Percentiles rank a stretch among this genome's conserved stretches.
Conservation (phyloP, 2,888 invertebrate genomes). For the Eupithecia tripunctaria region DNA sequence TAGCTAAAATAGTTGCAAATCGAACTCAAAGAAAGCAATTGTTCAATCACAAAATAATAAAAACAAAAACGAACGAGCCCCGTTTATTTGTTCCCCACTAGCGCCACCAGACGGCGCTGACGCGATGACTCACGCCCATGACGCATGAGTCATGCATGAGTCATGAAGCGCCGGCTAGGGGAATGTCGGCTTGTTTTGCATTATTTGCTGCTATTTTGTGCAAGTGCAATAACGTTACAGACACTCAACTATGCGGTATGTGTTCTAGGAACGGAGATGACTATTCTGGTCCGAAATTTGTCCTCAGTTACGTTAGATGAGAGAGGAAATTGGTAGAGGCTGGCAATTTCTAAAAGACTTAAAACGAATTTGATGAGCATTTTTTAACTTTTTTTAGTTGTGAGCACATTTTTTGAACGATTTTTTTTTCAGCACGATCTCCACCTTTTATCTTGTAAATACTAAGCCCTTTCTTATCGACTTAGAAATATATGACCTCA, state of each 20-base stretch:
- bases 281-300: constrained; percentile 2
- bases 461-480: no score
- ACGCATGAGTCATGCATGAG: constrained; percentile 60
- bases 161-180: constrained; percentile 53
- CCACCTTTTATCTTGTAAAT: no score
- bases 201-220: constrained; percentile 47
- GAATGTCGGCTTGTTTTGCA: constrained; percentile 51
- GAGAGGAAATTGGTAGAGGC: background rate
- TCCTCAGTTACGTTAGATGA: background rate
- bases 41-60: background rate
- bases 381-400: no score
- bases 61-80: background rate
- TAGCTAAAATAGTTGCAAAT: background rate
- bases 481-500: no score
- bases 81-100: background rate
- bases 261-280: constrained; percentile 14
- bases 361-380: no score
- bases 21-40: background rate
- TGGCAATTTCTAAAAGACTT: no score
- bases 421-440: no score
- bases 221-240: constrained; percentile 43
- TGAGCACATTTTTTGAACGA: no score
- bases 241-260: constrained; percentile 32
- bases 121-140: constrained; percentile 54
- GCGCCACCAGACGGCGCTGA: constrained; percentile 14